phyloP scores from a whole-genome alignment of 1,140 invertebrate genomes.

The Berghia stephanieae region DNA sequence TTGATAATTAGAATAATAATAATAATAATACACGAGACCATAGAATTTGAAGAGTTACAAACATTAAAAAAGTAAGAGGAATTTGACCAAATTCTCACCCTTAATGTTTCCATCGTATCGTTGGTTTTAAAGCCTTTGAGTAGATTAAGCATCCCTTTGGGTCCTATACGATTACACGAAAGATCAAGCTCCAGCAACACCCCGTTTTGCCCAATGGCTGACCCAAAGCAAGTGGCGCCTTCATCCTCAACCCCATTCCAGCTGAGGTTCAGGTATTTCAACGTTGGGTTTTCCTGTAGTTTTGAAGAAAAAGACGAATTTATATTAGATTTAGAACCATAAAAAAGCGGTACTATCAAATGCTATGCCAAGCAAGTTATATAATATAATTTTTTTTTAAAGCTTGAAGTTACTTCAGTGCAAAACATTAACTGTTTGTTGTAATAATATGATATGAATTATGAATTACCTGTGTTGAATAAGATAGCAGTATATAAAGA shows the following conservation, averaged over 20 bases:
- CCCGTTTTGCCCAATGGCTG: constrained; percentile 46
- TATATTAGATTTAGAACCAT: not conserved
- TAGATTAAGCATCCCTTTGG: constrained; percentile 49
- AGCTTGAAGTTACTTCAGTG: too few relatives aligned
- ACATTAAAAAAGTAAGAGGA: not conserved
- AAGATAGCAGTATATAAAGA: not conserved
- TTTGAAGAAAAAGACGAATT: not conserved
- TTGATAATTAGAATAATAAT: not conserved
- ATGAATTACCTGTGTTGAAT: not conserved
- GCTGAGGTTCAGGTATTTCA: constrained; percentile 51
- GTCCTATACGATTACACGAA: constrained; percentile 53
- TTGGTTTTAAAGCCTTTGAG: constrained; percentile 52
- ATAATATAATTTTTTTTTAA: too few relatives aligned
- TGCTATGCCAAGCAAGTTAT: too few relatives aligned
- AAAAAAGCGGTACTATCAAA: too few relatives aligned
- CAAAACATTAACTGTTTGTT: too few relatives aligned
- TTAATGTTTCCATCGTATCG: constrained; percentile 50
- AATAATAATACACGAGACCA: too few relatives aligned
- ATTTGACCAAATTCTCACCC: constrained; percentile 35
- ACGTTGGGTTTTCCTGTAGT: constrained; percentile 52
- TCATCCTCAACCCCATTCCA: constrained; percentile 62
- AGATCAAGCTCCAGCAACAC: constrained; percentile 55
- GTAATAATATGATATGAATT: too few relatives aligned
- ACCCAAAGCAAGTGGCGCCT: constrained; percentile 49
- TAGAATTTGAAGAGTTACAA: not conserved